Base-by-base conservation (phyloP, 2,797 vertebrate genomes). In the Urophycis tenuis region DNA sequence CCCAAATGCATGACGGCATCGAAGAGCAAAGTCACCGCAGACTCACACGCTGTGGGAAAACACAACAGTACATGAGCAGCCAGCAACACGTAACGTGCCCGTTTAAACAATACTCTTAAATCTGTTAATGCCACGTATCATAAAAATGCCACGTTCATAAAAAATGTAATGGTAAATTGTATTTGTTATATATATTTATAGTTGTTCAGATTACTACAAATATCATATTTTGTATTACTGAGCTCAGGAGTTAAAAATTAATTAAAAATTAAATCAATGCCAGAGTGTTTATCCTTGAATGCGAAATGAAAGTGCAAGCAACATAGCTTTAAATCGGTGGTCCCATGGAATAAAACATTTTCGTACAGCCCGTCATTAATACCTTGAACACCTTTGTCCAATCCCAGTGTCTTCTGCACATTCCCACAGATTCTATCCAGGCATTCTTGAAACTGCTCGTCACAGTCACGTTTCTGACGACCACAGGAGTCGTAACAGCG, bases 401-500 rank as follows among this genome's bases (percentile, higher is more conserved):
- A 86, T 73, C 96, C 97, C 75, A 99, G 91, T 0, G 96, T 99
- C 82, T 83, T 94, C 89, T 97, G 96, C 72, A 99, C 93, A 22
- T 95, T 92, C 78, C 92, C 92, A 88, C 98, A 99, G 78, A 99
- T 98, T 86, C 92, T 95, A 82, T 95, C 95, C 22, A 99, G 93
- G 80, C 98, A 99, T 19, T 87, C 89, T 81, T 98, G 96, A 87
- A 99, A 98, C 83, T 94, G 87, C 75, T 95, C 92, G 0, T 99
- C 98, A 9, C 98, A 99, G 74, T 96, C 96, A 0, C 91, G 94
- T 87, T 99, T 99, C 86, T 94, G 90, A 3, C 83, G 90, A 17
- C 95, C 95, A 9, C 98, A 99, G 32, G 95, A 95, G 86, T 98
- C 97, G 0, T 99, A 99, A 90, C 98, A 99, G 80, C 95, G 92